A percentile compares a stretch with the other conserved stretches of the same genome.
Conservation (phyloP, 2,888 invertebrate genomes). For the Rhagonycha fulva region DNA sequence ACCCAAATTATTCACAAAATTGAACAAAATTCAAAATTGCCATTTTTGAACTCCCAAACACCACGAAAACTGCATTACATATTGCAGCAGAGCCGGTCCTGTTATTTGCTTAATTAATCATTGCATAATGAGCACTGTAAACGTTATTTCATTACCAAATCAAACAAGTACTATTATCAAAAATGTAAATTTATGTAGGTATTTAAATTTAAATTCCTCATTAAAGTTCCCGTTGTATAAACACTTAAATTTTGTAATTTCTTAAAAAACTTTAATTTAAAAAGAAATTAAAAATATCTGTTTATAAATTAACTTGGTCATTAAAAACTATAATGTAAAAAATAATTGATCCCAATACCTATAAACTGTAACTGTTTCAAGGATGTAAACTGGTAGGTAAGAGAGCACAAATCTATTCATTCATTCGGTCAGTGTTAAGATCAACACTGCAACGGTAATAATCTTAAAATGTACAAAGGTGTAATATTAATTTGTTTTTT, state of each 20-base stretch:
- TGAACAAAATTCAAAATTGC: no score
- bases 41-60: no score
- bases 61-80: no score
- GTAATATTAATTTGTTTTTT: background rate
- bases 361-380: constrained; percentile 15
- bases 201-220: background rate
- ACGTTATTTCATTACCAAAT: background rate
- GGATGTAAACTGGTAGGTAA: constrained; percentile 6
- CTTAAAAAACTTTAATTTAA: background rate
- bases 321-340: background rate
- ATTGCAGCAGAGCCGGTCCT: no score
- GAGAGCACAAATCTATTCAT: background rate
- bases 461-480: background rate
- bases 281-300: background rate
- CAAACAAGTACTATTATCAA: background rate
- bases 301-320: background rate
- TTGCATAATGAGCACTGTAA: background rate
- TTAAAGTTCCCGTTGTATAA: background rate
- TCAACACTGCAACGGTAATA: background rate
- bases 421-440: background rate
- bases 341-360: constrained; percentile 1
- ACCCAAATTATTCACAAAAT: no score
- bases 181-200: background rate
- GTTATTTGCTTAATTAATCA: background rate
- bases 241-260: background rate